phyloP scores from a whole-genome alignment of 64 coral and sea anemone genomes.

The Pocillopora damicornis region DNA sequence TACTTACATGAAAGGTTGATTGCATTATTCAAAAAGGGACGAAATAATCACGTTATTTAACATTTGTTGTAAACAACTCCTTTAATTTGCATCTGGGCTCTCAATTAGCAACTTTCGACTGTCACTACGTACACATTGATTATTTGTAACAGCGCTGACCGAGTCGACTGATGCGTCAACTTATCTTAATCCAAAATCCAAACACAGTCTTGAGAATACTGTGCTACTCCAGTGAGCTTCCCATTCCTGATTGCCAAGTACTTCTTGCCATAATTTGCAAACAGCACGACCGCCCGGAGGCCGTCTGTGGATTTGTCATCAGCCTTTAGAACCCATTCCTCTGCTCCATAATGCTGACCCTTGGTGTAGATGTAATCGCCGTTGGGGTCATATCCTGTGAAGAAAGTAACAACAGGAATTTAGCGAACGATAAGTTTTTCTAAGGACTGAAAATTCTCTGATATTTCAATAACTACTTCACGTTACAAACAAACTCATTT shows the following conservation, averaged over 20 bases:
- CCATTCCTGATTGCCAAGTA: conserved; percentile 83
- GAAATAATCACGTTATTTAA: too few relatives aligned
- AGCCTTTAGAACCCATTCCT: conserved; percentile 81
- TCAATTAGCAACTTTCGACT: background rate
- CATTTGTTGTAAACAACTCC: background rate
- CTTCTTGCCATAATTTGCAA: conserved; percentile 92
- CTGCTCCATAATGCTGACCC: conserved; percentile 80
- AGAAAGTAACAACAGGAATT: background rate
- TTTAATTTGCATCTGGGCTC: background rate
- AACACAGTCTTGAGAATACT: conserved; percentile 67
- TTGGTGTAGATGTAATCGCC: conserved; percentile 92
- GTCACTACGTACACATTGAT: background rate
- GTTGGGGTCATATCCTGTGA: conserved; percentile 77
- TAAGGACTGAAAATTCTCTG: background rate
- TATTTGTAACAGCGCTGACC: background rate
- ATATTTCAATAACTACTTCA: background rate
- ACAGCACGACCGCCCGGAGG: conserved; percentile 69
- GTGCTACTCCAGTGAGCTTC: conserved; percentile 65
- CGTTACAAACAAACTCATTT: background rate
- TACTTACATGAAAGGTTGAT: too few relatives aligned
- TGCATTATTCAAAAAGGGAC: too few relatives aligned
- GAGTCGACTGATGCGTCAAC: background rate
- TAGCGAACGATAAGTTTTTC: background rate
- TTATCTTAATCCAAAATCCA: conserved; percentile 78
- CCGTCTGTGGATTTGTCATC: conserved; percentile 65